These are phyloP conservation scores for Semnornis frantzii DNA, from an alignment of 2,113 vertebrate genomes.

Conservation along the genomic window DNA sequence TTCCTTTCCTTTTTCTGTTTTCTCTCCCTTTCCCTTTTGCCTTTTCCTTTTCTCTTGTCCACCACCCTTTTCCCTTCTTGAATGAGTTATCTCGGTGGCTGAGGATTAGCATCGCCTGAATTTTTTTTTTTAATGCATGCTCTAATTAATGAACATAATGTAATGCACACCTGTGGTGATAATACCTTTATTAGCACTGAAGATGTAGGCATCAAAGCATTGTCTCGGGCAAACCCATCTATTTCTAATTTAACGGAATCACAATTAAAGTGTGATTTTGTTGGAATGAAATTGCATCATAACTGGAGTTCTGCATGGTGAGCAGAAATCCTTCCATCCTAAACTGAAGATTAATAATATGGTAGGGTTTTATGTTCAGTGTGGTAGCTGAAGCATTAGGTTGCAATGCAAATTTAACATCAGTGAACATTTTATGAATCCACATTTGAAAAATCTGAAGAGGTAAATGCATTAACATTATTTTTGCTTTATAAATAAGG, in stretches of 20 bases:
- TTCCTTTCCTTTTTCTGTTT: not conserved
- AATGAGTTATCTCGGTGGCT: slow-evolving; percentile 51
- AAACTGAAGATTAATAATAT: slow-evolving; percentile 69
- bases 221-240: slow-evolving; percentile 65
- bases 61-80: not conserved
- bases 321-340: slow-evolving; percentile 65
- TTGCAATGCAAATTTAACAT: slow-evolving; percentile 61
- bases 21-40: not conserved
- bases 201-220: slow-evolving; percentile 70
- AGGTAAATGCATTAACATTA: slow-evolving; percentile 70
- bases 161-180: slow-evolving; percentile 71
- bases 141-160: slow-evolving; percentile 69
- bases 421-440: slow-evolving; percentile 64
- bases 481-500: slow-evolving; percentile 75
- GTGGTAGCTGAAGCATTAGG: slow-evolving; percentile 60
- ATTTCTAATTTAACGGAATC: slow-evolving; percentile 72
- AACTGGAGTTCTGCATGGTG: slow-evolving; percentile 46
- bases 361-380: slow-evolving; percentile 59
- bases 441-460: slow-evolving; percentile 47
- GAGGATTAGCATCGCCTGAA: slow-evolving; percentile 34
- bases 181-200: slow-evolving; percentile 70
- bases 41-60: not conserved
- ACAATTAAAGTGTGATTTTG: slow-evolving; percentile 71
- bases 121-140: slow-evolving; percentile 47
- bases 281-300: slow-evolving; percentile 58